phyloP scores from a whole-genome alignment of 2,888 invertebrate genomes.

The Gandaritis pyraliata region DNA sequence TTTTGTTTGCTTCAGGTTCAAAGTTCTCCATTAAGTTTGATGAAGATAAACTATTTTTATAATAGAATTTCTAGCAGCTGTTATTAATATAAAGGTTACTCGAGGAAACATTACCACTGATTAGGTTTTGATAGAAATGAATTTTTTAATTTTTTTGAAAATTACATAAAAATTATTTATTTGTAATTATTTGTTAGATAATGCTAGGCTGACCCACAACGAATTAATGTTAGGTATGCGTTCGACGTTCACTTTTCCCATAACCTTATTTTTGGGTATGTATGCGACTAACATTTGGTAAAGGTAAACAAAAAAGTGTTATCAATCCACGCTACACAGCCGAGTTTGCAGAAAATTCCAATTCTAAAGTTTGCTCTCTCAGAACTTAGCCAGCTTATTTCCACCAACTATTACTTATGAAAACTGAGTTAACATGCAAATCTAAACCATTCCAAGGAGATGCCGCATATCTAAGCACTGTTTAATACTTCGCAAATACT shows the following conservation, averaged over 20 bases:
- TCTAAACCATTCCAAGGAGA: conserved; percentile 67
- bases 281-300: conserved; percentile 35
- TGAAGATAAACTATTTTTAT: conserved; percentile 45
- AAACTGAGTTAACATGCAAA: conserved; percentile 80
- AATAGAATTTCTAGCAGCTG: conserved; percentile 21
- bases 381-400: conserved; percentile 66
- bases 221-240: no score
- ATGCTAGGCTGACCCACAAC: no score
- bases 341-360: conserved; percentile 51
- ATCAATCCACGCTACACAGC: conserved; percentile 21
- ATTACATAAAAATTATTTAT: no score
- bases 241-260: not conserved
- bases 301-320: conserved; percentile 40
- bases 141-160: no score
- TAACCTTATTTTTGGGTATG: not conserved
- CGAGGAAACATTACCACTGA: not conserved
- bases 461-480: conserved; percentile 59
- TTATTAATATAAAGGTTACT: conserved; percentile 4
- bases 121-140: not conserved
- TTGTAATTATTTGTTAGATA: no score
- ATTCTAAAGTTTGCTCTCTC: conserved; percentile 67
- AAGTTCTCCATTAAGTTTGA: conserved; percentile 44
- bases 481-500: conserved; percentile 60
- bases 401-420: conserved; percentile 75
- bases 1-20: conserved; percentile 59